Evolutionary conservation across 2,888 invertebrate genomes (phyloP).

Genomic region (Volucella inflata): DNA sequence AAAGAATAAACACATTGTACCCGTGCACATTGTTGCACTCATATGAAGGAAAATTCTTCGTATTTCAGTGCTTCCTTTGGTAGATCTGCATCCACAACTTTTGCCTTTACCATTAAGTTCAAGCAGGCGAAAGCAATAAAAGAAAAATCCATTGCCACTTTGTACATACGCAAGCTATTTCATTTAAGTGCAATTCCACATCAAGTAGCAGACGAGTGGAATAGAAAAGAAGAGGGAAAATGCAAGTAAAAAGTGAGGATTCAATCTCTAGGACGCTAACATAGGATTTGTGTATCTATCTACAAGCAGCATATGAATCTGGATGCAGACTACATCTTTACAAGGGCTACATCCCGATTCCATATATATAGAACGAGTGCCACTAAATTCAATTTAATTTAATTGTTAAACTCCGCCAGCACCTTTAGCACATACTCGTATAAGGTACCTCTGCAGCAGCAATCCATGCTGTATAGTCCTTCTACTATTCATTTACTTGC

Average conservation of each 20-base stretch:
- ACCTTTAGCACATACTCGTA: background rate
- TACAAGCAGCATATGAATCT: conserved; percentile 15
- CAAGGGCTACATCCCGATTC: conserved; percentile 13
- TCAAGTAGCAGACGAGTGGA: background rate
- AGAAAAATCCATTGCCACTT: conserved; percentile 29
- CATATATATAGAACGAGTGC: conserved; percentile 29
- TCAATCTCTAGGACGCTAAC: conserved; percentile 28
- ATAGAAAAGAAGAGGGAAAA: background rate
- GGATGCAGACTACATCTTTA: background rate
- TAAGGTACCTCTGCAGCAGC: no score
- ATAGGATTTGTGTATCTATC: conserved; percentile 33
- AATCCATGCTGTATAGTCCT: no score
- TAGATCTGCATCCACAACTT: background rate
- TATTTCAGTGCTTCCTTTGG: no score
- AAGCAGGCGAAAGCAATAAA: conserved; percentile 46
- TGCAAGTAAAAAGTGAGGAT: background rate
- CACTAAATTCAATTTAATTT: conserved; percentile 63
- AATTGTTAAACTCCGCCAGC: conserved; percentile 52
- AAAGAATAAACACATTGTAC: no score
- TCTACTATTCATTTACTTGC: conserved; percentile 18
- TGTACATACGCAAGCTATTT: conserved; percentile 16
- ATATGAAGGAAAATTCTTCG: no score
- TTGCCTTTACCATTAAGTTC: conserved; percentile 33
- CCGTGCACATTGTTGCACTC: no score
- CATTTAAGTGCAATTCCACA: conserved; percentile 17